Evolutionary conservation across 2,797 vertebrate species (phyloP), one percentile per base, ranked within the genome.

Genomic region (Gambusia yucatana): DNA sequence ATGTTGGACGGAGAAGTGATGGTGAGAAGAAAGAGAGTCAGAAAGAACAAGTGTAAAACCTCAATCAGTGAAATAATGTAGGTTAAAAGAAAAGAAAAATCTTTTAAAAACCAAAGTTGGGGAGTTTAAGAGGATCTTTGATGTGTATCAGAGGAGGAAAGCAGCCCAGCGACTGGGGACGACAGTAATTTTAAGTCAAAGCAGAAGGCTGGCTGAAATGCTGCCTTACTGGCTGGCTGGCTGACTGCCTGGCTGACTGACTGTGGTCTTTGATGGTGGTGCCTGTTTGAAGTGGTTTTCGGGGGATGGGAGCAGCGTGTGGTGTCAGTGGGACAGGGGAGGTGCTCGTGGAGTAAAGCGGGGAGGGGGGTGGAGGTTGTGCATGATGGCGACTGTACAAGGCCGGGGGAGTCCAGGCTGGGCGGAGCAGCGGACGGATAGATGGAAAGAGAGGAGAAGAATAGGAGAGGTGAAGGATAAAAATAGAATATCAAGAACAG

Each of bases 231-330:
- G 87, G 84, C 90, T 92, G 91, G 79, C 89, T 92, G 93, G 82
- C 91, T 91, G 93, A 87, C 93, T 93, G 93, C 86, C 92, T 93
- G 91, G 88, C 92, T 92, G 92, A 88, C 93, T 91, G 91, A 89
- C 92, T 92, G 90, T 86, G 89, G 87, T 88, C 94, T 95, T 96
- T 96, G 95, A 96, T 96, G 94, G 95, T 89, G 88, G 90, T 92
- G 91, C 87, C 83, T 93, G 94, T 96, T 95, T 96, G 96, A 96
- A 96, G 96, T 96, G 96, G 95, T 96, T 96, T 96, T 92, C 92
- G 93, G 95, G 93, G 94, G 93, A 94, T 93, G 94, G 94, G 93
- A 95, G 92, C 94, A 94, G 93, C 84, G 94, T 95, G 95, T 93
- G 94, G 95, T 96, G 94, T 96, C 95, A 96, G 95, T 92, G 95